These are phyloP conservation scores for Harpagifer antarcticus DNA, from an alignment of 2,797 vertebrate genomes.

Conservation along the genomic window DNA sequence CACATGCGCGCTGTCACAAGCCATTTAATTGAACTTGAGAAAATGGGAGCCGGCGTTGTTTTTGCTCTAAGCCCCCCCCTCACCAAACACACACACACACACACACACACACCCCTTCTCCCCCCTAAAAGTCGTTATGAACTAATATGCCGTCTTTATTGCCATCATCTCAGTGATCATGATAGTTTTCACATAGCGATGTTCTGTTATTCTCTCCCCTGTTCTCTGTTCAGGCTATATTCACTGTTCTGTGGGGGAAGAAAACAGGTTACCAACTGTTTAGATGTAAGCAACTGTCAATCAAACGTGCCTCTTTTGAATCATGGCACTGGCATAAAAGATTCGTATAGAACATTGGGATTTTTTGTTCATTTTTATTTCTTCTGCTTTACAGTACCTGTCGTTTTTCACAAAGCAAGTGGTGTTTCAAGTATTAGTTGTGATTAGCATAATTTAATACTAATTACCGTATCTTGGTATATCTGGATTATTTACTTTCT, in stretches of 20 bases:
- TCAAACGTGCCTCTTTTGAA: neutral
- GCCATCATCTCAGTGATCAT: conserved; percentile 66
- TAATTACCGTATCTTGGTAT: neutral
- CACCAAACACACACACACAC: conserved; percentile 14
- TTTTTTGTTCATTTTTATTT: neutral
- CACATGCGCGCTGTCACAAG: conserved; percentile 81
- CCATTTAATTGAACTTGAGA: conserved; percentile 83
- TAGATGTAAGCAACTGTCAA: conserved; percentile 10
- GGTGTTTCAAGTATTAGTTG: neutral
- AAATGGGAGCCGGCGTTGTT: conserved; percentile 74
- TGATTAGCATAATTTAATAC: neutral
- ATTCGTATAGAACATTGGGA: neutral
- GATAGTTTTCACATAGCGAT: conserved; percentile 57
- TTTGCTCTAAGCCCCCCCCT: conserved; percentile 53
- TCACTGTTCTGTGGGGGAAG: conserved; percentile 7
- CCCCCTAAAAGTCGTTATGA: conserved; percentile 48
- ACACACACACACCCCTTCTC: neutral
- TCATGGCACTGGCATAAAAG: neutral
- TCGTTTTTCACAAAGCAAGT: too few species aligned
- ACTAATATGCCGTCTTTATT: conserved; percentile 73
- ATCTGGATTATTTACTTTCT: neutral
- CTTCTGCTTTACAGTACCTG: neutral
- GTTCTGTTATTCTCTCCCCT: conserved; percentile 51
- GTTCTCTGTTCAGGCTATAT: conserved; percentile 31
- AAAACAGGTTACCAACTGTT: conserved; percentile 5